Evolutionary conservation across 2,113 vertebrate genomes (phyloP).

Genomic region (Hydrolagus affinis): DNA sequence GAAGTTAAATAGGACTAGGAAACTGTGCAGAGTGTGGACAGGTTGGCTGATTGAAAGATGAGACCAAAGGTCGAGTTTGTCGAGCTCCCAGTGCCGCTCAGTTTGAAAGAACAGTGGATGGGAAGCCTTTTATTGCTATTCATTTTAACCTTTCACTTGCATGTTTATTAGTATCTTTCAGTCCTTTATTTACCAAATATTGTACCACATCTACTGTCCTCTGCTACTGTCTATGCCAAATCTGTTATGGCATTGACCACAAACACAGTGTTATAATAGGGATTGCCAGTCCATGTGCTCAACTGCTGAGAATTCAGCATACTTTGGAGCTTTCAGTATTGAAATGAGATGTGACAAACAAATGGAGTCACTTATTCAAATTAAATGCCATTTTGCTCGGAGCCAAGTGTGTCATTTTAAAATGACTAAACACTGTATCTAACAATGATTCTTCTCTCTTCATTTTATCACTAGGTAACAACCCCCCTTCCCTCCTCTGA

Average conservation of each 20-base stretch:
- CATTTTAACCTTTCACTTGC: not conserved
- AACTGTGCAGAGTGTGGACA: not conserved
- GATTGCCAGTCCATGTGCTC: not conserved
- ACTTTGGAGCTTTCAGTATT: not conserved
- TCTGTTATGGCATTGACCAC: not conserved
- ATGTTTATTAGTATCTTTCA: not conserved
- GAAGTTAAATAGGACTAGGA: not conserved
- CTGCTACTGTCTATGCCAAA: no score
- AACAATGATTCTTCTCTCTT: no score
- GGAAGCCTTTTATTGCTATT: not conserved
- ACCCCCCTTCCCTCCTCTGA: no score
- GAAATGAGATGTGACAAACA: not conserved
- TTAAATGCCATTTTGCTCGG: not conserved
- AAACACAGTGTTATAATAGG: no score
- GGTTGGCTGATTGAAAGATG: not conserved
- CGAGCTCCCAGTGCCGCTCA: not conserved
- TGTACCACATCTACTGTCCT: not conserved
- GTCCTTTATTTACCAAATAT: not conserved
- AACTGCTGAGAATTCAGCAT: not conserved
- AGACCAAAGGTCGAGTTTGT: not conserved
- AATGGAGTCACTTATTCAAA: not conserved
- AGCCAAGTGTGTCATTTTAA: no score
- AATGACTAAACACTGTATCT: no score
- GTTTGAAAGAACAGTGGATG: not conserved
- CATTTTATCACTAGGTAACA: no score